Evolutionary conservation across 2,113 vertebrate species (phyloP).

Genomic region (Phyllostomus discolor): DNA sequence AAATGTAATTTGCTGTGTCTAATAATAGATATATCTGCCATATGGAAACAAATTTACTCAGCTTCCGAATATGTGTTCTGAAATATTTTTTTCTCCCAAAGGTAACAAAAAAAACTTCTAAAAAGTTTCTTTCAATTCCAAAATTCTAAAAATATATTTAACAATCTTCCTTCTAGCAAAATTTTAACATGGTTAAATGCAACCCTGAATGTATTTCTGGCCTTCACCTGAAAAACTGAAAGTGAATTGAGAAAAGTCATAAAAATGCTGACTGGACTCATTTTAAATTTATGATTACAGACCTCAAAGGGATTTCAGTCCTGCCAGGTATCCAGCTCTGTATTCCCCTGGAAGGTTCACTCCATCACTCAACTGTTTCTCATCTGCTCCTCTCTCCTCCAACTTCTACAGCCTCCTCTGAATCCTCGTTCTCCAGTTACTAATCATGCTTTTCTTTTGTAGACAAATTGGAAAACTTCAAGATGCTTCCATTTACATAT

Average conservation of each 20-base stretch:
- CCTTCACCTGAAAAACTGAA: not conserved
- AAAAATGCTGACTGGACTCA: not conserved
- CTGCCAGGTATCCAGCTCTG: not conserved
- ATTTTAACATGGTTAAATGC: not conserved
- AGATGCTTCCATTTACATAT: not conserved
- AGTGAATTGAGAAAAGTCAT: not conserved
- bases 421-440: not conserved
- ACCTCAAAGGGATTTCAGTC: not conserved
- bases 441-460: not conserved
- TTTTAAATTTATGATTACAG: conserved; percentile 25
- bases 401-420: not conserved
- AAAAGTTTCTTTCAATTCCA: conserved; percentile 20
- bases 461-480: not conserved
- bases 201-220: not conserved
- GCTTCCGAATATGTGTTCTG: conserved; percentile 24
- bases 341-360: not conserved
- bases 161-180: conserved; percentile 22
- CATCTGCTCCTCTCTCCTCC: not conserved
- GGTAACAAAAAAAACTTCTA: not conserved
- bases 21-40: not conserved
- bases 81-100: conserved; percentile 3
- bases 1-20: not conserved
- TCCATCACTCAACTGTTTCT: not conserved
- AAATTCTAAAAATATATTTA: conserved; percentile 61
- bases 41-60: not conserved